These are phyloP conservation scores for Drosophila histrio DNA, from an alignment of 2,888 invertebrate species.

Conservation along the genomic window DNA sequence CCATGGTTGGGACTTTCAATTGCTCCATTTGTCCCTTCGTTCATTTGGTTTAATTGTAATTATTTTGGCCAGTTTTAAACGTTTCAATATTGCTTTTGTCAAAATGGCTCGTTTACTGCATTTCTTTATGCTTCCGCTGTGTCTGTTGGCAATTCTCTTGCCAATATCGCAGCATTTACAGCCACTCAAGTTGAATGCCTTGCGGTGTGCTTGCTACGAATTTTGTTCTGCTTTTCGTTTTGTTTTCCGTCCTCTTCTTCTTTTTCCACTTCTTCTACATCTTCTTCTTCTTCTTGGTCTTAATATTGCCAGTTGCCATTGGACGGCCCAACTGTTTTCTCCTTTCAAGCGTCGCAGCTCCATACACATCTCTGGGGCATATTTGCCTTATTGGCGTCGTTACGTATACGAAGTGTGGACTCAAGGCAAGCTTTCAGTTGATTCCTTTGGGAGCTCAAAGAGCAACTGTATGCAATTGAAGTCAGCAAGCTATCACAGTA, in stretches of 20 bases:
- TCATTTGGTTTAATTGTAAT: slow-evolving; percentile 50
- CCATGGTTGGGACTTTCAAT: slow-evolving; percentile 23
- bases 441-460: slow-evolving; percentile 1
- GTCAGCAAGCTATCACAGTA: neutral
- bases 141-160: slow-evolving; percentile 33
- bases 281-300: slow-evolving; percentile 15
- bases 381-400: slow-evolving; percentile 34
- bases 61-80: slow-evolving; percentile 58
- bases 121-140: slow-evolving; percentile 29
- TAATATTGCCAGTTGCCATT: slow-evolving; percentile 36
- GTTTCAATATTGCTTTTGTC: slow-evolving; percentile 44
- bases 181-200: slow-evolving; percentile 74
- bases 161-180: slow-evolving; percentile 58
- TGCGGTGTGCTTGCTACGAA: slow-evolving; percentile 46
- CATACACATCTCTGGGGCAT: slow-evolving; percentile 40
- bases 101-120: slow-evolving; percentile 21
- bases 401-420: slow-evolving; percentile 23
- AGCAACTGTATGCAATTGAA: slow-evolving; percentile 26
- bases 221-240: slow-evolving; percentile 9
- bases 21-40: slow-evolving; percentile 2
- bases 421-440: neutral
- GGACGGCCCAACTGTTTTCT: slow-evolving; percentile 7
- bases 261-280: neutral
- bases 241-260: neutral
- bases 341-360: slow-evolving; percentile 16